Evolutionary conservation across 2,888 invertebrate species (phyloP), one percentile per base, ranked within the genome.

Genomic region (Hydrotaea cyrtoneurina): DNA sequence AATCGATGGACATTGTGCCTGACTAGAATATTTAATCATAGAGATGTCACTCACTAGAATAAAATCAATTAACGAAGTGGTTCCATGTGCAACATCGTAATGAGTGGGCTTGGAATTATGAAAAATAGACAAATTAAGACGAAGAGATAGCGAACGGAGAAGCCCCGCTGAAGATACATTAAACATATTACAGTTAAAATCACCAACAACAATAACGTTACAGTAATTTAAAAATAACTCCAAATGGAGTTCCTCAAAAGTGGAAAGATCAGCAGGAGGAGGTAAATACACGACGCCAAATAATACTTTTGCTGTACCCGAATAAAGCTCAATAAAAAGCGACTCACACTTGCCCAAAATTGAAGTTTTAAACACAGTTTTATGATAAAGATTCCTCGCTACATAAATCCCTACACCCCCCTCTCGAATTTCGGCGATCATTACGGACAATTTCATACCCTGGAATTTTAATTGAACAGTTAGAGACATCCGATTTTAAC

Each of bases 211-310:
- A 17, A 66, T 13, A 0, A 77, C 0, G 13, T 69, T 7, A 3
- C 21, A n/a, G 43, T 57, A 69, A 15, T 39, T 13, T 19, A 57
- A 13, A 39, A 53, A 31, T 13, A 36, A 21, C 13, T 43, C 59
- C 39, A 8, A 26, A 74, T 74, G 71, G 5, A 15, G 1, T 0
- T 62, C n/a, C 19, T 62, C 62, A 62, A 53, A 53, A 53, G 10
- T 3, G 17, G 17, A 53, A 53, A 72, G 53, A 17, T 72, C 71
- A 31, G 50, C 71, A 53, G 71, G 71, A 5, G 71, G 71, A 50
- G 71, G 71, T 17, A 72, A 57, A 53, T 73, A 73, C 4, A 73
- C 73, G 1, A 73, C 73, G 10, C 73, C 73, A 39, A 73, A 36
- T 57, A 73, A 57, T 8, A 39, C 21, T n/a, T 73, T 73, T 4